phyloP scores from a whole-genome alignment of 2,888 invertebrate genomes.

The Apamea monoglypha region DNA sequence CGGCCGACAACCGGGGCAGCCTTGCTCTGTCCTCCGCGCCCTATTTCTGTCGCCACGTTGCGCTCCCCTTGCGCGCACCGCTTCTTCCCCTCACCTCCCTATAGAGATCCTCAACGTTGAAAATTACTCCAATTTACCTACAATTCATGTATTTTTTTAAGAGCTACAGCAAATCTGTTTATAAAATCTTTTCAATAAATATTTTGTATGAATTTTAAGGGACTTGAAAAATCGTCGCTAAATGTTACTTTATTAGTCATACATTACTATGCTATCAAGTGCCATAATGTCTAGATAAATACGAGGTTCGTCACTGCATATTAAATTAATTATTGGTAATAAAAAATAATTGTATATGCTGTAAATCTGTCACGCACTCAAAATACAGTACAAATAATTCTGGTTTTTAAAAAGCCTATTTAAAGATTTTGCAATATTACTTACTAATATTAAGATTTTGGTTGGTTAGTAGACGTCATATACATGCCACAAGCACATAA shows the following conservation, averaged over 20 bases:
- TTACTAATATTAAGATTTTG: neutral
- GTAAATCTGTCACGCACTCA: neutral
- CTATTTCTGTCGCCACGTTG: constrained; percentile 89
- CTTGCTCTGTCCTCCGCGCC: constrained; percentile 90
- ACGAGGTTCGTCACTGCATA: constrained; percentile 7
- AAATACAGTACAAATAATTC: neutral
- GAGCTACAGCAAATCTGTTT: neutral
- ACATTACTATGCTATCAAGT: neutral
- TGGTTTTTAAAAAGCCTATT: neutral
- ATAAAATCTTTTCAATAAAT: neutral
- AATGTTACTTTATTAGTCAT: constrained; percentile 21
- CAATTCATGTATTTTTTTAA: constrained; percentile 62
- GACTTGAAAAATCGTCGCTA: neutral
- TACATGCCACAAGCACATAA: constrained; percentile 28
- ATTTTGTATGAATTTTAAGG: neutral
- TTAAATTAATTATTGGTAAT: neutral
- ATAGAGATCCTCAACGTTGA: constrained; percentile 78
- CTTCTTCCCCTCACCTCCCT: constrained; percentile 65
- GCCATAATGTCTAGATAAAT: constrained; percentile 2
- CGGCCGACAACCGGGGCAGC: constrained; percentile 89
- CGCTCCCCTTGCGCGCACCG: constrained; percentile 70
- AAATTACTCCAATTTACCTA: constrained; percentile 79
- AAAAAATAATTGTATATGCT: neutral
- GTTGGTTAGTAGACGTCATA: neutral
- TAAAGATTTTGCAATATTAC: neutral